Base-by-base conservation (phyloP, 2,797 vertebrate genomes). In the Cyprinodon diabolis region DNA sequence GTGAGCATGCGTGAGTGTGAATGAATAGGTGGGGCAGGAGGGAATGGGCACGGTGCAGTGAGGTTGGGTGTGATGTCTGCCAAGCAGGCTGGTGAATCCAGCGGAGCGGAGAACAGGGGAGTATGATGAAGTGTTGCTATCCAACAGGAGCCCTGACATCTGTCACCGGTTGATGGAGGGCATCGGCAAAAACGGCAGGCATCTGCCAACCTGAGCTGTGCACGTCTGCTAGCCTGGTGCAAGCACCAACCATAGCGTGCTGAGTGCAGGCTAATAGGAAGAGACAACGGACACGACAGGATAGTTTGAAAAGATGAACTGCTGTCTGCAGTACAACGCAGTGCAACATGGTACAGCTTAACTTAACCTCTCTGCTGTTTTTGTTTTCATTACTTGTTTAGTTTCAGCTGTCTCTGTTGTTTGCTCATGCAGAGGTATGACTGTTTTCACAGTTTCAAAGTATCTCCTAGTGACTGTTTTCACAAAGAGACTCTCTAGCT, bases 151-250 rank as follows among this genome's bases (percentile, higher is more conserved):
- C 92, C 85, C 90, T 95, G 94, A 94, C 93, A 94, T 95, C 95
- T 96, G 95, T 95, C 95, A 95, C 86, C 84, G 77, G 89, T 86
- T 93, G 91, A 94, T 94, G 92, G 94, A 95, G 94, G 94, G 93
- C 92, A 92, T 90, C 91, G 84, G 67, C 75, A 84, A 81, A 89
- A 93, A 93, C 91, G 87, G 87, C 92, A 90, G 92, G 90, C 94
- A 92, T 94, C 95, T 95, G 94, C 92, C 92, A 93, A 90, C 86
- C 85, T 89, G 90, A 92, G 90, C 90, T 86, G 87, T 79, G 77
- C 73, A 84, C 84, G 84, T 90, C 90, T 92, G 90, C 89, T 88
- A 87, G 90, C 83, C 79, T 77, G 23, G 79, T 73, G 6, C 80
- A 75, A 23, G 51, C 84, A 69, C 84, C 71, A 37, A 69, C 70